Evolutionary conservation across 2,797 vertebrate species (phyloP), one percentile per base, ranked within the genome.

Genomic region (Tangara arthus): DNA sequence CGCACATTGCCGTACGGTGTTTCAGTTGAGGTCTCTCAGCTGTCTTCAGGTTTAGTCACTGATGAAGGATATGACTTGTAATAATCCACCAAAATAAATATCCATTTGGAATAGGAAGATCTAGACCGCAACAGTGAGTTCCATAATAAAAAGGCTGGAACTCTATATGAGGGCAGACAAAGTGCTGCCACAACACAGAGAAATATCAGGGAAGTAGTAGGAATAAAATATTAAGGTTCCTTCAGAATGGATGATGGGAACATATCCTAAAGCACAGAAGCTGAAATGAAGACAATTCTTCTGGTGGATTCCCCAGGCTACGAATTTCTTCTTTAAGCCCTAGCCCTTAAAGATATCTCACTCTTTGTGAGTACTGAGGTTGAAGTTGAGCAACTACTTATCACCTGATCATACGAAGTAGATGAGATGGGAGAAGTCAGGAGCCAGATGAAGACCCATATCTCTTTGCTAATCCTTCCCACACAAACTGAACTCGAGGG

Each of bases 11-110:
- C 1, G 0, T 47, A 60, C 0, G 21, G 59, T 41, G 23, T 44
- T 81, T 57, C 87, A 91, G 59, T 34, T 85, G 66, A 87, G 53
- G 69, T 57, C 49, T 95, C 87, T 53, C 72, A 82, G 6, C 10
- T 16, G 70, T 91, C 81, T 94, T 94, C 87, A 65, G 32, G 35
- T 47, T 60, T 24, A 69, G 80, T 59, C 6, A 73, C 59, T 1
- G 1, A 53, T 14, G 35, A 24, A 79, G 27, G 23, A 42, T 6
- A 15, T 41, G 60, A 47, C 35, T 95, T 78, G 19, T 17, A 88
- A 90, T 50, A 72, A 94, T 95, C 78, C 89, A 91, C 10, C n/a
- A 73, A 71, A 95, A 90, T n/a, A 81, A 61, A 50, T 27, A 79
- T 53, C 91, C 85, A 59, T 76, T 65, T 44, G 44, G 53, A 94